These are phyloP conservation scores for Sialis lutaria DNA, from an alignment of 2,888 invertebrate species.

Conservation along the genomic window DNA sequence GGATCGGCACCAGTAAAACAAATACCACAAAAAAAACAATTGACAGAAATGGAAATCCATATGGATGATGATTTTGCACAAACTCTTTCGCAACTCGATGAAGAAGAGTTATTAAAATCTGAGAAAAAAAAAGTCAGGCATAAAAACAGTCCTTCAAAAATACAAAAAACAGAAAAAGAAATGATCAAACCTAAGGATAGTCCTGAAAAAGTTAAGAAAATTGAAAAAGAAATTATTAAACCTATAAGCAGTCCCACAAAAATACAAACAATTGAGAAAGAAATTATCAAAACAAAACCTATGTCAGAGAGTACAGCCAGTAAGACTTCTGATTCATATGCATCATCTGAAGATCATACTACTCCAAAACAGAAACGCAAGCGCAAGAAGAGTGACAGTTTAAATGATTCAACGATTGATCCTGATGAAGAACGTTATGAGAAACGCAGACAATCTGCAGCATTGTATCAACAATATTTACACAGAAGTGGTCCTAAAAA, in stretches of 20 bases:
- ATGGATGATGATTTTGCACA: constrained; percentile 53
- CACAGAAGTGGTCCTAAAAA: constrained; percentile 64
- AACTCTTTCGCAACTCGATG: constrained; percentile 47
- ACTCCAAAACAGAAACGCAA: constrained; percentile 14
- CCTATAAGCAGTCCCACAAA: not conserved
- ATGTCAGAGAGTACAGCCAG: not conserved
- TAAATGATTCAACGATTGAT: constrained; percentile 22
- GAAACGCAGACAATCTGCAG: constrained; percentile 42
- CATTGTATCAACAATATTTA: constrained; percentile 57
- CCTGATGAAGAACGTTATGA: constrained; percentile 52
- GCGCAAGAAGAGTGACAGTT: constrained; percentile 16
- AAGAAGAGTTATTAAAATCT: constrained; percentile 16
- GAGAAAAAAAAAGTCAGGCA: not conserved
- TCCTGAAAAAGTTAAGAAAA: not conserved
- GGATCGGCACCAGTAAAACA: too few relatives aligned
- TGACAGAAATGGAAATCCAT: constrained; percentile 32
- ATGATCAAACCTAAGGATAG: not conserved
- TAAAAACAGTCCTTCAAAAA: not conserved
- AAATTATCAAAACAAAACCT: constrained; percentile 1
- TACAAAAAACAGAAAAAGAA: not conserved
- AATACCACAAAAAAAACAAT: constrained; percentile 11
- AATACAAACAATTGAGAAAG: constrained; percentile 1
- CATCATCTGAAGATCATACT: not conserved
- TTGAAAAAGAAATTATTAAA: not conserved
- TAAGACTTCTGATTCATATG: too few relatives aligned